Evolutionary conservation across 2,113 vertebrate genomes (phyloP).

Genomic region (Plecotus auritus): DNA sequence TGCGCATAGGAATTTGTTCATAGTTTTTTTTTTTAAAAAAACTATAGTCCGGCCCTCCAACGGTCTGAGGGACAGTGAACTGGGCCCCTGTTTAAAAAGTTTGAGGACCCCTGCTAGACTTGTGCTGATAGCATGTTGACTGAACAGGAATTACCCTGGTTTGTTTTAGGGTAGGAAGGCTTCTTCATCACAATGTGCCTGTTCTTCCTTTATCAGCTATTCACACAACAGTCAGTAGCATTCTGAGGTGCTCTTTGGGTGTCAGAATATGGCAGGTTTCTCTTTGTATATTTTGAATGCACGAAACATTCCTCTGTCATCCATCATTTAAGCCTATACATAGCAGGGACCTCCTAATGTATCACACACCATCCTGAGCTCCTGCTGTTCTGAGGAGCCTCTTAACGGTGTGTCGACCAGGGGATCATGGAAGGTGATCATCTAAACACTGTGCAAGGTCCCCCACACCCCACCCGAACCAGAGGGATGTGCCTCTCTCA

Average conservation of each 20-base stretch:
- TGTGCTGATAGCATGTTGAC: background rate
- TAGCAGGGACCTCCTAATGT: background rate
- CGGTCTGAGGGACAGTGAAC: too few species aligned
- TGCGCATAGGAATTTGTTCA: too few species aligned
- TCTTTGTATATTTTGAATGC: background rate
- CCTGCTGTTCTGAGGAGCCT: background rate
- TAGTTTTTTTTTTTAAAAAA: too few species aligned
- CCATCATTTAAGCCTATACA: background rate
- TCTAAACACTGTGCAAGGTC: background rate
- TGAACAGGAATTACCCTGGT: background rate
- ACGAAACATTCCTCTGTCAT: background rate
- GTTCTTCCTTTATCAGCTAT: background rate
- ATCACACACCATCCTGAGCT: background rate
- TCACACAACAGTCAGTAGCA: background rate
- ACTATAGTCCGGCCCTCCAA: too few species aligned
- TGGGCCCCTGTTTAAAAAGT: too few species aligned
- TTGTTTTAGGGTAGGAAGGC: background rate
- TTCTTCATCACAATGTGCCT: accelerated
- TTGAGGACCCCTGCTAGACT: too few species aligned
- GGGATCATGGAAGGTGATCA: background rate
- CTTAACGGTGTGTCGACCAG: background rate
- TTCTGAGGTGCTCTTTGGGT: background rate
- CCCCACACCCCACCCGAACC: background rate
- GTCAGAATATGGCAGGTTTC: background rate
- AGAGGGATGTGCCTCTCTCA: background rate